phyloP scores from a whole-genome alignment of 2,113 vertebrate genomes.

The Ochotona curzoniae region DNA sequence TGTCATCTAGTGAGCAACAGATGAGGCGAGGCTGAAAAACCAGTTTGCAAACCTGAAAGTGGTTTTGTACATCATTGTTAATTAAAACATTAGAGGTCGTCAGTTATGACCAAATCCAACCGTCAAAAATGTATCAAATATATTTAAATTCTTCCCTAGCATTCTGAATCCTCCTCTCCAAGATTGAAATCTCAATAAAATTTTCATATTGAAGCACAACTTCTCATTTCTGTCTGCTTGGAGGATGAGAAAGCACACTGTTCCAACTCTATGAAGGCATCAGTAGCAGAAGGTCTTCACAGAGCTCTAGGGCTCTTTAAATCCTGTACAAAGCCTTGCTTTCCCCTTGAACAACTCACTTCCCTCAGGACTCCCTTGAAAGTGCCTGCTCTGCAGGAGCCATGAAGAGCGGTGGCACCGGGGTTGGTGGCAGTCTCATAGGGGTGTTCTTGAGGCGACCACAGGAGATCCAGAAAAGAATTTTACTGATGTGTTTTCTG shows the following conservation, averaged over 20 bases:
- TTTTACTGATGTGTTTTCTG: slow-evolving; percentile 48
- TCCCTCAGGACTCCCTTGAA: slow-evolving; percentile 57
- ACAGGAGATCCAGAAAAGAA: slow-evolving; percentile 53
- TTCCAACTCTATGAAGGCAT: slow-evolving; percentile 40
- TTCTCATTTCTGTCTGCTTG: slow-evolving; percentile 10
- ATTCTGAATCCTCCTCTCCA: neutral
- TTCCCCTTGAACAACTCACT: slow-evolving; percentile 55
- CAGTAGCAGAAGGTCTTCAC: slow-evolving; percentile 7
- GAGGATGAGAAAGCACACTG: slow-evolving; percentile 49
- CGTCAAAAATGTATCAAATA: neutral
- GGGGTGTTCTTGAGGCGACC: slow-evolving; percentile 26
- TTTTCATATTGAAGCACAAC: slow-evolving; percentile 36
- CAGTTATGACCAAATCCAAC: slow-evolving; percentile 29
- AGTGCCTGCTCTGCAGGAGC: neutral
- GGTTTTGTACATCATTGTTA: slow-evolving; percentile 40
- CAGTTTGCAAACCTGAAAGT: slow-evolving; percentile 9
- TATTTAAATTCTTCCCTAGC: slow-evolving; percentile 31
- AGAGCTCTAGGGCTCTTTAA: slow-evolving; percentile 60
- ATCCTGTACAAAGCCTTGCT: slow-evolving; percentile 39
- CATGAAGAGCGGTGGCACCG: neutral
- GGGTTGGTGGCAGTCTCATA: neutral
- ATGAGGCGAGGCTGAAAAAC: slow-evolving; percentile 8
- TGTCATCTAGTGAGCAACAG: neutral
- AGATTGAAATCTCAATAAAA: slow-evolving; percentile 50
- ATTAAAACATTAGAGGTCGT: slow-evolving; percentile 39